Evolutionary conservation across 2,113 vertebrate genomes (phyloP).

Genomic region (Peromyscus leucopus): DNA sequence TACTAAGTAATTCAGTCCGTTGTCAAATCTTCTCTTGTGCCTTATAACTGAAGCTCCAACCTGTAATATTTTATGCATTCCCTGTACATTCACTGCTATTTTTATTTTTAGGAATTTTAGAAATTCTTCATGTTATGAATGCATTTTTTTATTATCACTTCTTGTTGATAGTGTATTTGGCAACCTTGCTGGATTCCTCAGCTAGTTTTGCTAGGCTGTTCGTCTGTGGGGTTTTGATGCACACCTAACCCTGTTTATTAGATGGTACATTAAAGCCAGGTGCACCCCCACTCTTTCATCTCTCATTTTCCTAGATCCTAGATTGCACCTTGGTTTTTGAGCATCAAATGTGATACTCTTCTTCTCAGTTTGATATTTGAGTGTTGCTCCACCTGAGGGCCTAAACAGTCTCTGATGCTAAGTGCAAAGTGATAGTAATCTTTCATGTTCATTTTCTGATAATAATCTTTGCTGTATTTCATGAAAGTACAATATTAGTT

Average conservation of each 20-base stretch:
- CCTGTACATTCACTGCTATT: neutral
- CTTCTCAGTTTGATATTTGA: neutral
- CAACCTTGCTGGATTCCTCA: neutral
- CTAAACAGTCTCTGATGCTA: neutral
- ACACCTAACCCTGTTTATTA: neutral
- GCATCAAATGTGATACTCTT: neutral
- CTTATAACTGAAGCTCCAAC: neutral
- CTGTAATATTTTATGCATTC: neutral
- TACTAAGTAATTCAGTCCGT: neutral
- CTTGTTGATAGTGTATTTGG: neutral
- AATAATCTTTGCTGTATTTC: conserved; percentile 3
- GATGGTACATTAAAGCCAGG: neutral
- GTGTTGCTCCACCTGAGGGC: neutral
- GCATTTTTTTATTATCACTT: neutral
- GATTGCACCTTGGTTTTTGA: neutral
- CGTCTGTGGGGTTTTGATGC: neutral
- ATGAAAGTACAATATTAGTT: neutral
- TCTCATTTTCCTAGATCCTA: neutral
- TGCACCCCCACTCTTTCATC: neutral
- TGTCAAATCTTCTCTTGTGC: conserved; percentile 1
- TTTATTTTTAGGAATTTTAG: conserved; percentile 17
- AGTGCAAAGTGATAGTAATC: neutral
- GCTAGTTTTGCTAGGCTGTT: neutral
- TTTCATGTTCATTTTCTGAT: conserved; percentile 7
- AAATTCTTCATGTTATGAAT: neutral